Percentiles rank a stretch among this genome's conserved stretches.
These are phyloP conservation scores for Equus przewalskii DNA, from an alignment of 2,113 vertebrate species.

Conservation along the genomic window DNA sequence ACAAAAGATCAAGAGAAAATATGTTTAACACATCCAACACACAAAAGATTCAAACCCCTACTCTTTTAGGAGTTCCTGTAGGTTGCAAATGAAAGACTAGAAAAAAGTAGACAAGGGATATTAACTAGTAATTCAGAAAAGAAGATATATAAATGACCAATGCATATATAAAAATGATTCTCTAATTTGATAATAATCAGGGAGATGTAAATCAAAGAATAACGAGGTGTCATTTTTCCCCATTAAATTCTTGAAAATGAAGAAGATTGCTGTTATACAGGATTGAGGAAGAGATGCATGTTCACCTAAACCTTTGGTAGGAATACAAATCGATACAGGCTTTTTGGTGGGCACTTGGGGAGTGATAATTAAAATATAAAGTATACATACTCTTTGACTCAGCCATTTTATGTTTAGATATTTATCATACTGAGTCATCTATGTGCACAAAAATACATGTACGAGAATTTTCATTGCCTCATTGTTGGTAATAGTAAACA, in stretches of 20 bases:
- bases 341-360: neutral
- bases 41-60: slow-evolving; percentile 30
- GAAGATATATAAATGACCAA: neutral
- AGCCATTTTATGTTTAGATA: neutral
- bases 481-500: neutral
- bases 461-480: neutral
- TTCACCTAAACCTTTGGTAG: neutral
- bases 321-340: neutral
- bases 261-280: neutral
- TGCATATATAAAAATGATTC: neutral
- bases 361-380: slow-evolving; percentile 14
- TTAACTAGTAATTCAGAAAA: neutral
- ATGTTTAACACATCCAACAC: neutral
- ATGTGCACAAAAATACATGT: neutral
- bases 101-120: neutral
- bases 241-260: neutral
- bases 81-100: slow-evolving; percentile 4
- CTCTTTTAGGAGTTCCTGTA: neutral
- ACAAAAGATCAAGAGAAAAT: slow-evolving; percentile 36
- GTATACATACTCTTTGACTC: neutral
- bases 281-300: neutral
- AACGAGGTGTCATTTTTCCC: neutral
- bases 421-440: neutral
- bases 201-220: neutral
- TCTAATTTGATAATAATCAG: neutral